Evolutionary conservation across 2,888 invertebrate genomes (phyloP).

Genomic region (Phorcus lineatus): DNA sequence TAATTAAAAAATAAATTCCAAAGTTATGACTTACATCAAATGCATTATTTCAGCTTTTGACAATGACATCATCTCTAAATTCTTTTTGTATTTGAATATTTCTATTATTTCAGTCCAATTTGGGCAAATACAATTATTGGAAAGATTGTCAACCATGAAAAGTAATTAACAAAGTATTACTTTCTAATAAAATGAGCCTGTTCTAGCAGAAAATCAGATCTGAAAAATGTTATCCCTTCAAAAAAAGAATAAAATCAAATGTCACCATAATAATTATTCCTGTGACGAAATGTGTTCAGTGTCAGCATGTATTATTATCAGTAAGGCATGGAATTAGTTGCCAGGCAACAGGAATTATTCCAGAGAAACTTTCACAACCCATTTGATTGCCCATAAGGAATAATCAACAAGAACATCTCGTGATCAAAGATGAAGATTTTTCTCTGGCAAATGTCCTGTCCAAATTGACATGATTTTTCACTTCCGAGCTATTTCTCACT

Average conservation of each 20-base stretch:
- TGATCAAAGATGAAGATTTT: slow-evolving; percentile 1
- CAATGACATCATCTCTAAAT: too few relatives aligned
- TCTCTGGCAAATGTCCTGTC: background rate
- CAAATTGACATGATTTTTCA: background rate
- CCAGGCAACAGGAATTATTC: background rate
- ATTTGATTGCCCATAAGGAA: background rate
- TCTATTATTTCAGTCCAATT: too few relatives aligned
- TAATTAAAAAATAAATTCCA: too few relatives aligned
- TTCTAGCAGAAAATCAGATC: too few relatives aligned
- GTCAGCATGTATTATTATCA: background rate
- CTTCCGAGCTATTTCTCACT: background rate
- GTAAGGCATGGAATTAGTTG: background rate
- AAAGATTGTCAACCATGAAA: too few relatives aligned
- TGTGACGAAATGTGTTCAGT: background rate
- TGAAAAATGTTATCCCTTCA: too few relatives aligned
- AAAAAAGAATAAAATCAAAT: background rate
- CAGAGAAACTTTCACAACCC: background rate
- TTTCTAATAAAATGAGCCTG: too few relatives aligned
- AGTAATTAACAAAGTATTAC: too few relatives aligned
- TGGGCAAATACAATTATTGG: too few relatives aligned
- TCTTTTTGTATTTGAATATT: too few relatives aligned
- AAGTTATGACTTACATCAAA: too few relatives aligned
- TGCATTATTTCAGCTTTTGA: too few relatives aligned
- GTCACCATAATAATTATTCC: background rate
- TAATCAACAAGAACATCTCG: background rate